Base-by-base conservation (phyloP, 2,888 invertebrate genomes). In the Drosophila rubida region DNA sequence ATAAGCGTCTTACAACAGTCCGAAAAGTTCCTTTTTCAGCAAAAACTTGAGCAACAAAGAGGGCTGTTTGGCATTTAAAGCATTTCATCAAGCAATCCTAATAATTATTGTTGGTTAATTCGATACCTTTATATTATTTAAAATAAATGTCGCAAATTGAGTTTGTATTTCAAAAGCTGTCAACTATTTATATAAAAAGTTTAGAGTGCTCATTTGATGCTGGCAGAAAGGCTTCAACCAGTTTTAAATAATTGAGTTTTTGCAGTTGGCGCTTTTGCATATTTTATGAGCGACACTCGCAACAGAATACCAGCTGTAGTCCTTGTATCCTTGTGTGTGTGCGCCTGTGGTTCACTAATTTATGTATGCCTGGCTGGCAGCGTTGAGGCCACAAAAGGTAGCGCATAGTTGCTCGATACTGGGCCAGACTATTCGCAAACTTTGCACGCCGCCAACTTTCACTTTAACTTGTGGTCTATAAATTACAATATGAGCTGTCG, bases 401-500 rank as follows among this genome's bases (percentile, higher is more conserved):
- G 75, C 44, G 27, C 63, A 55, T 58, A 39, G 48, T 57, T 53
- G 11, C 35, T 25, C 19, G 41, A 13, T 37, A 59, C 57, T 32
- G 32, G 54, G 58, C 45, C 46, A 46, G 45, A 22, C 58, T 27
- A 44, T 44, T 42, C 32, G 55, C 48, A 54, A 57, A 66, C 64
- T 65, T 74, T 51, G 46, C 51, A 39, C 45, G 41, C 50, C 32
- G 14, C 32, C 39, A 74, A 75, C 62, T 71, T 71, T 27, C 60
- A 58, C 75, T 75, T 64, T 59, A 49, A 57, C 69, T 74, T 63
- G 78, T 42, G 79, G 80, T 88, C 88, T 86, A 86, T 88, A 83
- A 83, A 83, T 88, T 88, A 86, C 82, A 83, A 86, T 83, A 88
- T 77, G 78, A 69, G 64, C 60, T 64, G 58, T 67, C 73, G 65